phyloP scores from a whole-genome alignment of 2,113 vertebrate genomes.

The Thunnus thynnus region DNA sequence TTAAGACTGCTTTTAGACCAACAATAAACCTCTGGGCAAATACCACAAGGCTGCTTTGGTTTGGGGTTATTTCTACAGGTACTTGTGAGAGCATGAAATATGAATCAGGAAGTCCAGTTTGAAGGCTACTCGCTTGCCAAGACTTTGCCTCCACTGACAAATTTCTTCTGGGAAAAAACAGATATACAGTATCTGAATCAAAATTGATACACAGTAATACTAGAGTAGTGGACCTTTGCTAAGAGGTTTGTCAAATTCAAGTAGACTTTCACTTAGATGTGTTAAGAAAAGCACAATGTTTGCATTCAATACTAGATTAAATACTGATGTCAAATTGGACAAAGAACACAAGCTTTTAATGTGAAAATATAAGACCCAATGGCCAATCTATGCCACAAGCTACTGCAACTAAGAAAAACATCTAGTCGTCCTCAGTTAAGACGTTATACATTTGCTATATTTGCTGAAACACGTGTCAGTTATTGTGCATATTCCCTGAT shows the following conservation, averaged over 20 bases:
- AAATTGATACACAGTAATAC: too few species aligned
- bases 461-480: not conserved
- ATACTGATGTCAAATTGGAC: conserved; percentile 21
- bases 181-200: too few species aligned
- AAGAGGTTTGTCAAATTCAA: too few species aligned
- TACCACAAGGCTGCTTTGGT: not conserved
- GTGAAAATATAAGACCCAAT: conserved; percentile 1
- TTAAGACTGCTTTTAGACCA: not conserved
- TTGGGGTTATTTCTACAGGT: not conserved
- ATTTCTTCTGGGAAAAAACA: too few species aligned
- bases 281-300: not conserved
- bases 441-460: not conserved
- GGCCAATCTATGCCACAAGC: conserved; percentile 10
- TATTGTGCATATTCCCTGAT: not conserved
- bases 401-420: conserved; percentile 2
- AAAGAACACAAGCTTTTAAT: not conserved
- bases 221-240: not conserved
- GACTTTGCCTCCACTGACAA: not conserved
- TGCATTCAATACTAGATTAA: conserved; percentile 23
- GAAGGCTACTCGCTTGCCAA: not conserved
- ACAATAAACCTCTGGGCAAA: not conserved
- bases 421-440: not conserved
- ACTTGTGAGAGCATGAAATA: not conserved
- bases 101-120: not conserved
- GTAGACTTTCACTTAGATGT: not conserved